These are phyloP conservation scores for Brassicogethes aeneus DNA, from an alignment of 2,888 invertebrate species.

Conservation along the genomic window DNA sequence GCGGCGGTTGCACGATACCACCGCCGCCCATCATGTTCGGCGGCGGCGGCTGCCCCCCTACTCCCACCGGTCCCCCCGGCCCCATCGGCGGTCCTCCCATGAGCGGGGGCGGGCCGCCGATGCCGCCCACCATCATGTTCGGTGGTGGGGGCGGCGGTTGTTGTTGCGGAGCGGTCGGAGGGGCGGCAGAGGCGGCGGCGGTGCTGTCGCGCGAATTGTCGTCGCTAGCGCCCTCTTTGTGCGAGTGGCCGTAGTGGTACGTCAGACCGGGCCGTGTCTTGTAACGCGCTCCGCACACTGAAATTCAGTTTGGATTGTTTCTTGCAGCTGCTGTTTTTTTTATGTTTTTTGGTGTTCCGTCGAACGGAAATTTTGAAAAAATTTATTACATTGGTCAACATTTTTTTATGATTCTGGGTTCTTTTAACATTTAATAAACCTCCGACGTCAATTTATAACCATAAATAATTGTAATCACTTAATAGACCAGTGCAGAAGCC, in stretches of 20 bases:
- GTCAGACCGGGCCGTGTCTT: constrained; percentile 93
- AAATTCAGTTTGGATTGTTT: too few relatives aligned
- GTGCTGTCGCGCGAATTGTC: constrained; percentile 42
- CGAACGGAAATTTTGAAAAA: constrained; percentile 7
- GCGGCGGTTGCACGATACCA: constrained; percentile 24
- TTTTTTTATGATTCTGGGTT: too few relatives aligned
- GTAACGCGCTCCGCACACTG: constrained; percentile 93
- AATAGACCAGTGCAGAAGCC: too few relatives aligned
- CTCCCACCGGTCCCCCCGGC: constrained; percentile 8
- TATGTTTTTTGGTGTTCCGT: constrained; percentile 13
- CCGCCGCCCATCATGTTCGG: constrained; percentile 11
- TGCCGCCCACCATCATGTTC: constrained; percentile 7
- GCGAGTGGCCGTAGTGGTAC: constrained; percentile 91
- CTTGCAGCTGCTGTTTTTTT: too few relatives aligned
- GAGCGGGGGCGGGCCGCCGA: constrained; percentile 11
- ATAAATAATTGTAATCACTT: too few relatives aligned
- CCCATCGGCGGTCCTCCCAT: constrained; percentile 11
- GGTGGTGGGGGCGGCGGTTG: constrained; percentile 25
- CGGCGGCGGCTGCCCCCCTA: constrained; percentile 10
- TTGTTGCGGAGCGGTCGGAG: constrained; percentile 11
- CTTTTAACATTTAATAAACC: too few relatives aligned
- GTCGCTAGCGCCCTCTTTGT: constrained; percentile 53
- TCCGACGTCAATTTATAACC: too few relatives aligned
- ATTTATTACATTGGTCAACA: constrained; percentile 4
- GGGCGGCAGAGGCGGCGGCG: constrained; percentile 33